Evolutionary conservation across 2,113 vertebrate genomes (phyloP).

Genomic region (Pipa parva): DNA sequence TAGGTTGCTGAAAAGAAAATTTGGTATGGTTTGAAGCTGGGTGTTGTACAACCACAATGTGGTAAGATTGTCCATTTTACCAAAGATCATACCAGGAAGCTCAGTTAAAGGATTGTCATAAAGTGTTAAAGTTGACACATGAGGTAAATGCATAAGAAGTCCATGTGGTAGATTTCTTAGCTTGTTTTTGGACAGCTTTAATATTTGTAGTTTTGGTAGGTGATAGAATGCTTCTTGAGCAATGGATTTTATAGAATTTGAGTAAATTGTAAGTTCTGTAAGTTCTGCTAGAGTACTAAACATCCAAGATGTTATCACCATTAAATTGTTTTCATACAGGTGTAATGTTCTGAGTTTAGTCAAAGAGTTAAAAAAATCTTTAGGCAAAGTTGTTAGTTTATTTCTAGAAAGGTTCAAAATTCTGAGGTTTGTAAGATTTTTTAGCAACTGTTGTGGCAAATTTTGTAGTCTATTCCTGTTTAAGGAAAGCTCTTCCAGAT

Average conservation of each 20-base stretch:
- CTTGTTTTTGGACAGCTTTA: conserved; percentile 70
- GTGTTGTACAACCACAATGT: conserved; percentile 73
- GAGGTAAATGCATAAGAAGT: conserved; percentile 69
- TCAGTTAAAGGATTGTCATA: conserved; percentile 72
- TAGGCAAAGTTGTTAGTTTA: conserved; percentile 63
- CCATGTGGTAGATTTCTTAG: conserved; percentile 64
- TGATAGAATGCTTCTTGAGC: conserved; percentile 65
- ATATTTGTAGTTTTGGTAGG: conserved; percentile 57
- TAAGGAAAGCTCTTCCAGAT: conserved; percentile 63
- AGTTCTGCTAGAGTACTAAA: conserved; percentile 67
- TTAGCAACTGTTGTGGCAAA: conserved; percentile 57
- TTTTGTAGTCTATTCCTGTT: conserved; percentile 63
- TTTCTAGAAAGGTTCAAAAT: conserved; percentile 73
- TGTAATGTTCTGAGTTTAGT: conserved; percentile 59
- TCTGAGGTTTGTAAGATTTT: conserved; percentile 60
- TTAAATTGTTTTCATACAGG: conserved; percentile 68
- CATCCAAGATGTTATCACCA: conserved; percentile 57
- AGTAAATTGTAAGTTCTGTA: conserved; percentile 62
- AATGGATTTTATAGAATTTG: conserved; percentile 65
- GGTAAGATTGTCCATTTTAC: conserved; percentile 67
- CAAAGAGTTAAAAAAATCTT: conserved; percentile 63
- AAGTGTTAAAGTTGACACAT: conserved; percentile 66
- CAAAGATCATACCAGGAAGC: conserved; percentile 76
- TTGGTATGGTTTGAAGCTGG: conserved; percentile 70
- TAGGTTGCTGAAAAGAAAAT: conserved; percentile 76